Conservation (phyloP, 2,888 invertebrate species). For the Panorpa germanica region DNA sequence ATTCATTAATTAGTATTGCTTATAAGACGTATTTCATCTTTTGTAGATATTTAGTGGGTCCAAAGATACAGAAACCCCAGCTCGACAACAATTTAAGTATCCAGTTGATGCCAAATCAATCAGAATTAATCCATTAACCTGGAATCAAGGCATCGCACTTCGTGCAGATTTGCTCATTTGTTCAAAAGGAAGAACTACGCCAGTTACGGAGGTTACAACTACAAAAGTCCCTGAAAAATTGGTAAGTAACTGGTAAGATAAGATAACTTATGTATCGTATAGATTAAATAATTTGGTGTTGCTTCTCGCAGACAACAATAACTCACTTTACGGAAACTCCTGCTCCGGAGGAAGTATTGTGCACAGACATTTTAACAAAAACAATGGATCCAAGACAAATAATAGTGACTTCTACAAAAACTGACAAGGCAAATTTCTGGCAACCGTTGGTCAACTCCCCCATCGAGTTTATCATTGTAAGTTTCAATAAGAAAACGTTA, state of each 20-base stretch:
- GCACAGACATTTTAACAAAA: conserved; percentile 2
- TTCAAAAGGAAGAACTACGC: conserved; percentile 15
- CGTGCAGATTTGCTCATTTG: conserved; percentile 63
- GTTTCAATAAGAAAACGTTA: conserved; percentile 8
- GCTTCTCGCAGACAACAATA: conserved; percentile 8
- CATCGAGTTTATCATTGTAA: conserved; percentile 48
- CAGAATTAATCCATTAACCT: conserved; percentile 52
- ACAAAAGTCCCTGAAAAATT: too few relatives aligned
- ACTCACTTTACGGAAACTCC: too few relatives aligned
- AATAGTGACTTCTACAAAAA: conserved; percentile 36
- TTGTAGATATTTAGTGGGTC: conserved; percentile 58
- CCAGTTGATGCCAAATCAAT: conserved; percentile 60
- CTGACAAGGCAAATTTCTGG: conserved; percentile 31
- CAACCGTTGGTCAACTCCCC: conserved; percentile 43
- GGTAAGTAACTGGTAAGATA: too few relatives aligned
- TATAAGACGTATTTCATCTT: too few relatives aligned
- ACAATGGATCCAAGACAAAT: conserved; percentile 41
- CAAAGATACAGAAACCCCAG: conserved; percentile 32
- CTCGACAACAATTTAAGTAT: conserved; percentile 41
- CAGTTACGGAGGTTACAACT: conserved; percentile 7
- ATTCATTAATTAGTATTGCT: too few relatives aligned
- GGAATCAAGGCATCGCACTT: conserved; percentile 46
- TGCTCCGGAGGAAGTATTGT: too few relatives aligned
- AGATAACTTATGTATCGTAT: conserved; percentile 1
- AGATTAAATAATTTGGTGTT: neutral